Evolutionary conservation across 2,888 invertebrate species (phyloP), one percentile per base, ranked within the genome.

Genomic region (Epistrophella euchroma): DNA sequence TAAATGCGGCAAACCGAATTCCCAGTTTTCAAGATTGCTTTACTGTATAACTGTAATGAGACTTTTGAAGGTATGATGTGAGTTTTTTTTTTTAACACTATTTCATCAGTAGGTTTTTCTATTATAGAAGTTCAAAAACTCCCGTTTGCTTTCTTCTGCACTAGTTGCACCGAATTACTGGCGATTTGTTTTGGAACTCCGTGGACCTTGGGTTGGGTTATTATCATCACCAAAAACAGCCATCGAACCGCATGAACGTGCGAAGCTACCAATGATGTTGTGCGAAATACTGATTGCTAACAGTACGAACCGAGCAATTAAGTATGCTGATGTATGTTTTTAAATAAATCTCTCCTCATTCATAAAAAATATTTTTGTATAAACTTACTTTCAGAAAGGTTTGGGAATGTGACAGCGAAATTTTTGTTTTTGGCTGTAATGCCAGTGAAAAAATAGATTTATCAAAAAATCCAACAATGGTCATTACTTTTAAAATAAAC

Each of bases 11-110:
- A 73, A 89, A 70, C 75, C 79, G 5, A 74, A 80, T 10, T 88
- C 76, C 1, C 89, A 89, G 43, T 70, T 58, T 22, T 88, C 89
- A 45, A 88, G 90, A 1, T 47, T 91, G 2, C 60, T 91, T 7
- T 89, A 90, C 64, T 89, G 88, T 28, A 58, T 90, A n/a, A 91
- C 91, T 4, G 37, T 91, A 17, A 88, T 91, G 82, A 88, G 89
- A 35, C 88, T 91, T 13, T 80, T 91, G 2, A 89, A 89, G 84
- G 91, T 91, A 77, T 60, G 17, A 19, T 60, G 40, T 9, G 2
- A 3, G 19, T 45, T 13, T 32, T 19, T 32, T 32, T 47, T 43
- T 11, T 1, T 2, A 15, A 43, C 7, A 10, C 0, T 17, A 17
- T 17, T 11, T 13, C 7, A 43, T 15, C 13, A 35, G 6, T 2